Evolutionary conservation across 2,113 vertebrate genomes (phyloP).

Genomic region (Setophaga coronata): DNA sequence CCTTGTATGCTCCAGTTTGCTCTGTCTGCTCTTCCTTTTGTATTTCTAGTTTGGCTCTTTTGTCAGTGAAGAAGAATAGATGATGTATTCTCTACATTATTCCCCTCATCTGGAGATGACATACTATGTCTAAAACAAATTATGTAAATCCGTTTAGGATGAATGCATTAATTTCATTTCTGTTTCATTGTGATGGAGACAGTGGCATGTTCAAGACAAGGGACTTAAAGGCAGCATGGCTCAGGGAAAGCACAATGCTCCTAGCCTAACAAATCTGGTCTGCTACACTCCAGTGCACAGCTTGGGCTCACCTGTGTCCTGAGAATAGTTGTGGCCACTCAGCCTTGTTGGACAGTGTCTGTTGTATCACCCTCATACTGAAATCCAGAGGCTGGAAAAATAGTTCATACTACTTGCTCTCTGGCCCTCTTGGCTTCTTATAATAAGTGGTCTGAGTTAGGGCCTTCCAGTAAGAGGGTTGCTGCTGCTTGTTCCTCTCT

Average conservation of each 20-base stretch:
- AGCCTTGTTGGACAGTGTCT: not conserved
- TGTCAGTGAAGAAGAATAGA: not conserved
- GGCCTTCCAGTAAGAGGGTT: not conserved
- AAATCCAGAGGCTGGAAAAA: not conserved
- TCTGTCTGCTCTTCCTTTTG: not conserved
- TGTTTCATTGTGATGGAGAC: not conserved
- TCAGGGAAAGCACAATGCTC: not conserved
- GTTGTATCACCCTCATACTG: not conserved
- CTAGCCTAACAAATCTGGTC: not conserved
- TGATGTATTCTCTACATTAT: not conserved
- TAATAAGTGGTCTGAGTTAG: not conserved
- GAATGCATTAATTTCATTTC: not conserved
- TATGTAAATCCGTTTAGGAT: not conserved
- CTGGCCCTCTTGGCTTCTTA: not conserved
- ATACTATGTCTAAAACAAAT: conserved; percentile 5
- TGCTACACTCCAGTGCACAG: not conserved
- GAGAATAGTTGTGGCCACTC: not conserved
- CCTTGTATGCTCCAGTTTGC: not conserved
- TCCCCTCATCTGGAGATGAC: not conserved
- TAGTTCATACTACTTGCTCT: not conserved
- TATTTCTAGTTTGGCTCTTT: not conserved
- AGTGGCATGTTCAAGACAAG: not conserved
- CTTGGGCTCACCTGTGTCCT: not conserved
- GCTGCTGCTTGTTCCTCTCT: not conserved
- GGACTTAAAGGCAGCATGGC: not conserved